phyloP scores from a whole-genome alignment of 2,888 invertebrate genomes.

The Eulithis prunata region DNA sequence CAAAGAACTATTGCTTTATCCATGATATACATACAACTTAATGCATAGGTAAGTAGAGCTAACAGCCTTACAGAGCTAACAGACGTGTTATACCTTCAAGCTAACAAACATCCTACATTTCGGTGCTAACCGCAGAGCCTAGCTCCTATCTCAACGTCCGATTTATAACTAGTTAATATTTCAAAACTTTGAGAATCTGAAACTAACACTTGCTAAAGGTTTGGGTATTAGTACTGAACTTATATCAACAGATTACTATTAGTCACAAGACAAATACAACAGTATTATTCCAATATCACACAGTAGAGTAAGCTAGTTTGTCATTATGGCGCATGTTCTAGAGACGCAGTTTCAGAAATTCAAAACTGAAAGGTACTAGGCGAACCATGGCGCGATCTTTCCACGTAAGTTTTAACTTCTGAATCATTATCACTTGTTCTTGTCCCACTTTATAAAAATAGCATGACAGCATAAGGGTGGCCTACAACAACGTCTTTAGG shows the following conservation, averaged over 20 bases:
- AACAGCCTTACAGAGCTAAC: neutral
- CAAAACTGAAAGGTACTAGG: no score
- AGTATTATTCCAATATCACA: neutral
- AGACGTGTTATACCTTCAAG: conserved; percentile 8
- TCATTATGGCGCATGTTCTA: no score
- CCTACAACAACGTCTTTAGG: no score
- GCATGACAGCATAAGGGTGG: no score
- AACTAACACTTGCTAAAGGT: conserved; percentile 14
- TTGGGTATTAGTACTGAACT: conserved; percentile 5
- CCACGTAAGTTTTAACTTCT: no score
- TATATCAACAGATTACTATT: neutral
- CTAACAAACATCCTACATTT: conserved; percentile 2
- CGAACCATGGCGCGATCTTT: no score
- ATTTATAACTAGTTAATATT: conserved; percentile 35
- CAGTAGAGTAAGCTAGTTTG: neutral
- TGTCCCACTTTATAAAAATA: no score
- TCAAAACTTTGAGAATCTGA: conserved; percentile 24
- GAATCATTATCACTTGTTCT: no score
- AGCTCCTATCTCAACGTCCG: conserved; percentile 35
- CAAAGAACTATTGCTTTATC: no score
- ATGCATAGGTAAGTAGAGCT: neutral
- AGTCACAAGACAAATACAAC: neutral
- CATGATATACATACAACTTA: no score
- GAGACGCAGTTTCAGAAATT: no score
- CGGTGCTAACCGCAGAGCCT: conserved; percentile 25